Evolutionary conservation across 2,888 invertebrate genomes (phyloP).

Genomic region (Schizaphis graminum): DNA sequence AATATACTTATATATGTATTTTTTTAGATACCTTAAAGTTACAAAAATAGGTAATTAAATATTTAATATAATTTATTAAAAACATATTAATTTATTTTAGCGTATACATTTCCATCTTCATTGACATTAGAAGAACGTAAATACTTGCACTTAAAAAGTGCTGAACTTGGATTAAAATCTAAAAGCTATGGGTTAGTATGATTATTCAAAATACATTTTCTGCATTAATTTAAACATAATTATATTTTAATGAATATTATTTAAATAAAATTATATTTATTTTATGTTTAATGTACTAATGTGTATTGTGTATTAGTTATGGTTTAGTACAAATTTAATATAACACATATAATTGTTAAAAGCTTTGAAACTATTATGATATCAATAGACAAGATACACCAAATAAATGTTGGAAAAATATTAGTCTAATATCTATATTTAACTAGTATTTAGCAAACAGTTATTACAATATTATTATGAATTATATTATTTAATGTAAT

Average conservation of each 20-base stretch:
- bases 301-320: background rate
- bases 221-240: background rate
- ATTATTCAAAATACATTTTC: background rate
- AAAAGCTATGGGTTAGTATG: constrained; percentile 61
- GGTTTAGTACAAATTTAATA: background rate
- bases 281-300: background rate
- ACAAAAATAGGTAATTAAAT: background rate
- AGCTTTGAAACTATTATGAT: background rate
- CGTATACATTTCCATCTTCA: constrained; percentile 56
- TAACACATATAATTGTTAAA: background rate
- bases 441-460: background rate
- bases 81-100: constrained; percentile 50
- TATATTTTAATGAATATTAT: background rate
- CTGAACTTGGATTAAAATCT: constrained; percentile 60
- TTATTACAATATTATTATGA: background rate
- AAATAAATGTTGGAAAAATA: background rate
- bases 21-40: background rate
- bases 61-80: background rate
- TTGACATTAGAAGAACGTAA: constrained; percentile 56
- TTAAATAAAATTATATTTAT: background rate
- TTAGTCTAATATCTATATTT: background rate
- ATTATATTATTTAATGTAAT: background rate
- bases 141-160: constrained; percentile 59
- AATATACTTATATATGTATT: background rate
- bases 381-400: background rate